Percentiles rank a stretch among this genome's conserved stretches.
Evolutionary conservation across 2,888 invertebrate species (phyloP).

Genomic region (Drosophila emarginata): DNA sequence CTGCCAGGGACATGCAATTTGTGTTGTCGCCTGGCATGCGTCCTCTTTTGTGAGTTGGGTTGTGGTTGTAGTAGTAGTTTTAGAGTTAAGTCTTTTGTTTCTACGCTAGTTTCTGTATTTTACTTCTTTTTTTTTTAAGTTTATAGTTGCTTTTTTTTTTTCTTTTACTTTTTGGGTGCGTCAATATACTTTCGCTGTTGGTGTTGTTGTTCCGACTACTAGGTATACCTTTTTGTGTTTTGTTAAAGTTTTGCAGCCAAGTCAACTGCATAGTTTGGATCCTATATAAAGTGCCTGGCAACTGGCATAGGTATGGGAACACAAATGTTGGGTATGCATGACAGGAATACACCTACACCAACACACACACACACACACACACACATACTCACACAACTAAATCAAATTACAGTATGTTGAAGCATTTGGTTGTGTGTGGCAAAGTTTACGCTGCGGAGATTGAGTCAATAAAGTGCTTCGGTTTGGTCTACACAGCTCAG

Average conservation of each 20-base stretch:
- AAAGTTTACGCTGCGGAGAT: conserved; percentile 70
- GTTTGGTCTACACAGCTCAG: conserved; percentile 45
- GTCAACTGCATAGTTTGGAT: conserved; percentile 70
- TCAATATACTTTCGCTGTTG: conserved; percentile 18
- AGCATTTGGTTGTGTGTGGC: conserved; percentile 46
- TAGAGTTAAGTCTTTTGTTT: conserved; percentile 12
- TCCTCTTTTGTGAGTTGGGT: conserved; percentile 19
- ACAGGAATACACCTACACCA: conserved; percentile 34
- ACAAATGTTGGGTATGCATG: conserved; percentile 57
- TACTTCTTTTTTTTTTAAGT: conserved; percentile 28
- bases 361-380: conserved; percentile 27
- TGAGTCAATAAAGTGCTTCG: conserved; percentile 75
- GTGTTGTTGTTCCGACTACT: conserved; percentile 25
- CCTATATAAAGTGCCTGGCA: conserved; percentile 54
- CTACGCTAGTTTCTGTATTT: conserved; percentile 35
- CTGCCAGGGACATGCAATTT: conserved; percentile 63
- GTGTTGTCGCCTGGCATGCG: conserved; percentile 44
- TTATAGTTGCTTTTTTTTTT: conserved; percentile 25
- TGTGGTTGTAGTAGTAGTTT: neutral
- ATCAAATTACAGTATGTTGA: conserved; percentile 65
- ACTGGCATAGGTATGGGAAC: conserved; percentile 11
- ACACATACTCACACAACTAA: conserved; percentile 40
- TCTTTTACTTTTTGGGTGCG: conserved; percentile 1
- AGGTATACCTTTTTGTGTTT: conserved; percentile 38
- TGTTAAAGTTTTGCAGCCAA: conserved; percentile 63